phyloP scores from a whole-genome alignment of 1,140 invertebrate genomes.

The Maniola jurtina region DNA sequence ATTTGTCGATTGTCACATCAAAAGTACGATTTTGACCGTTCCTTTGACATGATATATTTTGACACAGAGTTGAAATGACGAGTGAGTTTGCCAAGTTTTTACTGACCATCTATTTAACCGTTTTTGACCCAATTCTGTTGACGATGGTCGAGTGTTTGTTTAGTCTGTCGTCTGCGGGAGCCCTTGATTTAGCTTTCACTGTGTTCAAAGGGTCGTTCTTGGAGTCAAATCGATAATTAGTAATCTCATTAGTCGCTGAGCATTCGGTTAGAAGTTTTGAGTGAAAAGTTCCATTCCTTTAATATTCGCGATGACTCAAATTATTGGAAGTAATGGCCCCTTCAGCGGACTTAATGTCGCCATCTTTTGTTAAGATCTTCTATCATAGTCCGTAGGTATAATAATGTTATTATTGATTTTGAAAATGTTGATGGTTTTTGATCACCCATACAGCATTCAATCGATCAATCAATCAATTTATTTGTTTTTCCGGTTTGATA shows the following conservation, averaged over 20 bases:
- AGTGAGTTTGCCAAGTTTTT: no score
- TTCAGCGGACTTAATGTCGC: conserved; percentile 23
- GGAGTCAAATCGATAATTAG: conserved; percentile 46
- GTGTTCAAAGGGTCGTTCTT: conserved; percentile 29
- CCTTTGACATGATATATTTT: no score
- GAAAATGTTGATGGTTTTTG: no score
- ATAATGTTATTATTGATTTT: neutral
- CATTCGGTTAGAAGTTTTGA: conserved; percentile 42
- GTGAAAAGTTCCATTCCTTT: conserved; percentile 41
- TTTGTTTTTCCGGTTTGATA: no score
- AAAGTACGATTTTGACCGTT: no score
- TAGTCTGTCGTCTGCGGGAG: neutral
- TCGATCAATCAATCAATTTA: no score
- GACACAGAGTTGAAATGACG: no score
- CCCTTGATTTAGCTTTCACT: conserved; percentile 4
- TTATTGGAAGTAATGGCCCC: conserved; percentile 31
- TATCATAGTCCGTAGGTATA: neutral
- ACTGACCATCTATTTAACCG: no score
- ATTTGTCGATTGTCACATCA: no score
- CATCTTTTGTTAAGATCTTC: conserved; percentile 8
- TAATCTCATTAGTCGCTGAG: conserved; percentile 43
- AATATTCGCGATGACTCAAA: conserved; percentile 27
- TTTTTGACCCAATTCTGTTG: no score
- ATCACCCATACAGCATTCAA: no score
- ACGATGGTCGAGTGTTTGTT: neutral